Conservation (phyloP, 2,888 invertebrate genomes). For the Pharmacophagus antenor region DNA sequence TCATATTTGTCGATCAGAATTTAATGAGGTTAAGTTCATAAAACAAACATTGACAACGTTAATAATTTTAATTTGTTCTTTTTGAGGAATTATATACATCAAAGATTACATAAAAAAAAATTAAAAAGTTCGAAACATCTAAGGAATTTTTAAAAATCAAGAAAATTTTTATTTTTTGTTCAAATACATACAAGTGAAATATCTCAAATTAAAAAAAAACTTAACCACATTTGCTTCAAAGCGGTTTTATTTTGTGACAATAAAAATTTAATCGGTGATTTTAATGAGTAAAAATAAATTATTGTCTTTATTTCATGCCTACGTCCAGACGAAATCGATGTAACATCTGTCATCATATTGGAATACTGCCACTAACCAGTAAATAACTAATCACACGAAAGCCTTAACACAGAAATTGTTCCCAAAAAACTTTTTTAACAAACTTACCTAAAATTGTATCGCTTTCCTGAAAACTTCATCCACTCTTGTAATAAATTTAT, state of each 20-base stretch:
- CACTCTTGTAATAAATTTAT: not conserved
- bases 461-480: not conserved
- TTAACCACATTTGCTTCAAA: not conserved
- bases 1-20: too few relatives aligned
- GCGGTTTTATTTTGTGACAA: not conserved
- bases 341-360: too few relatives aligned
- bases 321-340: too few relatives aligned
- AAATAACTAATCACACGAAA: not conserved
- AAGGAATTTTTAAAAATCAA: not conserved
- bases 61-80: too few relatives aligned
- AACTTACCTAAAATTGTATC: not conserved
- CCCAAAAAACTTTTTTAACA: not conserved
- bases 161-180: not conserved
- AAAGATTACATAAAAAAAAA: not conserved
- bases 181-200: not conserved
- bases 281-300: not conserved
- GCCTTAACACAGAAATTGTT: not conserved
- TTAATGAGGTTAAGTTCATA: too few relatives aligned
- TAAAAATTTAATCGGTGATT: not conserved
- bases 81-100: too few relatives aligned
- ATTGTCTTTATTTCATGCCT: too few relatives aligned
- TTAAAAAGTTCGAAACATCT: too few relatives aligned
- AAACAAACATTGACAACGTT: too few relatives aligned
- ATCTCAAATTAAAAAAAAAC: not conserved
- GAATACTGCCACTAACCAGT: not conserved